Base-by-base conservation (phyloP, 2,797 vertebrate genomes). In the Glyptemys insculpta region DNA sequence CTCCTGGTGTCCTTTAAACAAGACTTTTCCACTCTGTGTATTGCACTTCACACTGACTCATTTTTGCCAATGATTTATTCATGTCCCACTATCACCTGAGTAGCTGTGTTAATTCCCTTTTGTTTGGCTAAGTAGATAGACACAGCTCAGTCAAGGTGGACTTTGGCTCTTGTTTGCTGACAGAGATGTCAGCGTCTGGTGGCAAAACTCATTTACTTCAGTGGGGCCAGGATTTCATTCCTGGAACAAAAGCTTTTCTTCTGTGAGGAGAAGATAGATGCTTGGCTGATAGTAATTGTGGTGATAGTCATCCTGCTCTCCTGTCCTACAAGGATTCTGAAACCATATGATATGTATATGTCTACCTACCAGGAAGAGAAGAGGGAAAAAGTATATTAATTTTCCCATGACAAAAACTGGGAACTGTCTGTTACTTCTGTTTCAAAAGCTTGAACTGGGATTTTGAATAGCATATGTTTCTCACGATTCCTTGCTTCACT, bases 341-440 rank as follows among this genome's bases (percentile, higher is more conserved):
- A 85, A 86, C 54, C 2, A 83, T 84, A 21, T 79, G n/a, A 15
- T 82, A 25, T 83, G 91, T 84, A 3, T 82, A 41, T 88, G 87
- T 89, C 74, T 94, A 34, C 53, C 29, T 68, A 8, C 5, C 41
- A 65, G 41, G 41, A 87, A 49, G 21, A 74, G 44, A 86, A 90
- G 90, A 93, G 83, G 80, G 29, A 79, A n/a, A 91, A 95, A 90
- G 18, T 53, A 29, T 87, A 88, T 86, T 96, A 52, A 37, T 74
- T 1, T 0, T 89, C 62, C 92, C 85, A 87, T 5, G 8, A 50
- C 81, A 94, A 83, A 80, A 94, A 85, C 50, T 25, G 76, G 94
- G 44, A 88, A n/a, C 76, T 85, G 81, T 81, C 86, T 72, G 68
- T 87, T 95, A 41, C 23, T 0, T 0, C 37, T 50, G 74, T 0